phyloP scores from a whole-genome alignment of 37 sponge, comb jelly and placozoan species.

The Oopsacas minuta region DNA sequence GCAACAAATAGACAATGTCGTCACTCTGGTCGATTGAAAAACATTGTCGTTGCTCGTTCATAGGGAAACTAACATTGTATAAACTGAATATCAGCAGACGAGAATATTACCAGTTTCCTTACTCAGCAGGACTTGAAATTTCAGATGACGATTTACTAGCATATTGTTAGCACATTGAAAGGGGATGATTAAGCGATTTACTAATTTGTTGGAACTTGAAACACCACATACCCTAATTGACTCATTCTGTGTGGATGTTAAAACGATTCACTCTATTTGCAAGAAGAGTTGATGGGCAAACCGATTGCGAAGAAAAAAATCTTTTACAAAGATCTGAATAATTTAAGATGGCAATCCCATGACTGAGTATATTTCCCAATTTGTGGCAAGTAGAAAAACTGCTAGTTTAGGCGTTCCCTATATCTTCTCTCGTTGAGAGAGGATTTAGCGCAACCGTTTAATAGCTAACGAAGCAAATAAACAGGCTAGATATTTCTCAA shows the following conservation, averaged over 20 bases:
- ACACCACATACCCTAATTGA: background rate
- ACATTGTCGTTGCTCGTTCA: slow-evolving; percentile 10
- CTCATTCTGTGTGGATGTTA: slow-evolving; percentile 14
- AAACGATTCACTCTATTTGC: slow-evolving; percentile 2
- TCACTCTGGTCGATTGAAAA: background rate
- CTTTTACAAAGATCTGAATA: background rate
- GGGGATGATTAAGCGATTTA: slow-evolving; percentile 11
- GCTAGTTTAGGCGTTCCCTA: slow-evolving; percentile 12
- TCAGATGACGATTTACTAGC: slow-evolving; percentile 15
- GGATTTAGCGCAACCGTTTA: background rate
- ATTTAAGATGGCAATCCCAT: slow-evolving; percentile 11
- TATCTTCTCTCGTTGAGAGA: slow-evolving; percentile 17
- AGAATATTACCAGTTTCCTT: slow-evolving; percentile 4
- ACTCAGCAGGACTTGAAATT: slow-evolving; percentile 3
- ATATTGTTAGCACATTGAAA: slow-evolving; percentile 2
- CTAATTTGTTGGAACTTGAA: background rate
- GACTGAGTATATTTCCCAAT: slow-evolving; percentile 4
- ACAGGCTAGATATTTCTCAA: slow-evolving; percentile 20
- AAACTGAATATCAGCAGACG: background rate
- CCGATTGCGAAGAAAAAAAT: slow-evolving; percentile 6
- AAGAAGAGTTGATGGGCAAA: background rate
- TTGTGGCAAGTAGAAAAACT: background rate
- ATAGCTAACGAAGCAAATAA: slow-evolving; percentile 9
- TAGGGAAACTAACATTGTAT: slow-evolving; percentile 8
- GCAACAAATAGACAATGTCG: background rate